phyloP scores from a whole-genome alignment of 1,140 invertebrate genomes.

The Trachymyrmex septentrionalis region DNA sequence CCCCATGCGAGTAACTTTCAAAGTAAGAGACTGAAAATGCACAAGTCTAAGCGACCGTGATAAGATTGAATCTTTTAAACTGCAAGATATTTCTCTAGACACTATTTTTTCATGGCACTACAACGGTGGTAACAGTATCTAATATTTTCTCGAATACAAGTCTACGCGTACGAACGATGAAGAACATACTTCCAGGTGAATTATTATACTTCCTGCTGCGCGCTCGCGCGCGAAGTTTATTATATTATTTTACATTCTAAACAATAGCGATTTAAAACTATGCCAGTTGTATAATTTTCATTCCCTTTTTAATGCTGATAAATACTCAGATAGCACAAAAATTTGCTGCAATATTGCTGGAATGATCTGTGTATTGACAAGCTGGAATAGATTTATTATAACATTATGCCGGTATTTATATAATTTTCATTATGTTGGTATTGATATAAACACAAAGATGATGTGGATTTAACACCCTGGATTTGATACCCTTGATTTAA shows the following conservation, averaged over 20 bases:
- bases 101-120: constrained; percentile 30
- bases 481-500: too few species aligned
- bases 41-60: constrained; percentile 51
- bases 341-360: too few species aligned
- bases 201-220: not conserved
- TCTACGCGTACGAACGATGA: constrained; percentile 57
- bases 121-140: constrained; percentile 29
- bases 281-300: too few species aligned
- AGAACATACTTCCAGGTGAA: not conserved
- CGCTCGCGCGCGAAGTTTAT: not conserved
- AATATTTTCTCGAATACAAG: constrained; percentile 52
- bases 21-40: constrained; percentile 59
- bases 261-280: too few species aligned
- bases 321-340: too few species aligned
- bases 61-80: constrained; percentile 11
- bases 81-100: constrained; percentile 40
- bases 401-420: too few species aligned
- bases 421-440: too few species aligned
- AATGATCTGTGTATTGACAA: too few species aligned
- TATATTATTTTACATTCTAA: not conserved
- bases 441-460: too few species aligned
- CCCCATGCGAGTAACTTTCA: constrained; percentile 51
- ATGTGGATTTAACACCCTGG: too few species aligned
- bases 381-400: too few species aligned
- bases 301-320: too few species aligned